A percentile compares a stretch with the other conserved stretches of the same genome.
Evolutionary conservation across 2,888 invertebrate genomes (phyloP).

Genomic region (Acanthosoma haemorrhoidale): DNA sequence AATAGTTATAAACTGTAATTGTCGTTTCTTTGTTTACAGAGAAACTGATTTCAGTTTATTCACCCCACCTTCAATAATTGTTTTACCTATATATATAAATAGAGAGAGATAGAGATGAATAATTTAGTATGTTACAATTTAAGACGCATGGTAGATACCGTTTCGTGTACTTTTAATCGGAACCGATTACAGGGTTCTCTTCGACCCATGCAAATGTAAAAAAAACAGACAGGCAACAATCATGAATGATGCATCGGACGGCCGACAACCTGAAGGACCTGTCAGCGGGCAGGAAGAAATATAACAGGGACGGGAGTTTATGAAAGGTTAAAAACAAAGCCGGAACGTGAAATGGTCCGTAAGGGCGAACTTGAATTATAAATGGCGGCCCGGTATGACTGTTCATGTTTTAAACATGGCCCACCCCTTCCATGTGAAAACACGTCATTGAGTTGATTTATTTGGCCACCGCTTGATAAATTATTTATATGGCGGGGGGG

Average conservation of each 20-base stretch:
- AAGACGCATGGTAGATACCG: too few relatives aligned
- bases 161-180: too few relatives aligned
- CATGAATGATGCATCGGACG: too few relatives aligned
- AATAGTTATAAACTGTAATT: too few relatives aligned
- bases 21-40: too few relatives aligned
- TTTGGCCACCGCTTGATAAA: constrained; percentile 20
- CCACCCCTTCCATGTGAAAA: constrained; percentile 17
- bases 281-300: not conserved
- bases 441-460: constrained; percentile 24
- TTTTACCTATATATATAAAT: too few relatives aligned
- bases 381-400: constrained; percentile 15
- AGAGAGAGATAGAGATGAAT: too few relatives aligned
- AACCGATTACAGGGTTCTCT: too few relatives aligned
- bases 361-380: constrained; percentile 21
- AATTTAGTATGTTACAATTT: too few relatives aligned
- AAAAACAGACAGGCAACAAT: not conserved
- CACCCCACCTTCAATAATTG: too few relatives aligned
- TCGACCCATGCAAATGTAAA: too few relatives aligned
- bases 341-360: constrained; percentile 13
- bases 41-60: too few relatives aligned
- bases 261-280: not conserved
- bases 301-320: not conserved
- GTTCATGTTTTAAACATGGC: constrained; percentile 27
- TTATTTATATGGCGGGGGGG: constrained; percentile 1
- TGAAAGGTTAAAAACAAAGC: constrained; percentile 27